Conservation (phyloP, 2,113 vertebrate genomes). For the Tragulus kanchil region DNA sequence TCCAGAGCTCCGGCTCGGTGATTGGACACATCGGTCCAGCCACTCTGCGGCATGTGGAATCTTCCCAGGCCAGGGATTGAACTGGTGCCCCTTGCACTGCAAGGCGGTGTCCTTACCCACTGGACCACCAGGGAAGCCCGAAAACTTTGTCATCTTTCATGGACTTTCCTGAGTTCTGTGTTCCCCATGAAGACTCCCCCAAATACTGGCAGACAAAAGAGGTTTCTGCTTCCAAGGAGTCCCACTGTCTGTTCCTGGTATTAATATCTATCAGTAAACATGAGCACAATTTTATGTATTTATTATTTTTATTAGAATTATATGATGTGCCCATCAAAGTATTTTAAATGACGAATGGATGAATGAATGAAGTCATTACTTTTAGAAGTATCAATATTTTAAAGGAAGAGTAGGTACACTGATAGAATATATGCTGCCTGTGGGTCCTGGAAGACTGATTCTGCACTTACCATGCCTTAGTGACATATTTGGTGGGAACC, state of each 20-base stretch:
- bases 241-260: neutral
- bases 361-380: neutral
- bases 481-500: neutral
- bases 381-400: neutral
- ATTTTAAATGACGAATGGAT: neutral
- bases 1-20: no score
- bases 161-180: neutral
- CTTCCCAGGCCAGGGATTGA: no score
- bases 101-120: no score
- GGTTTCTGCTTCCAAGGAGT: neutral
- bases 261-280: neutral
- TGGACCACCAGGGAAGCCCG: no score
- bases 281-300: neutral
- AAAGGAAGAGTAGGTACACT: neutral
- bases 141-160: neutral
- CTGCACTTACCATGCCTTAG: neutral
- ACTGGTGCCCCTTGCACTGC: no score
- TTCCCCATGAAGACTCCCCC: neutral
- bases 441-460: neutral
- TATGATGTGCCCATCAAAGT: neutral
- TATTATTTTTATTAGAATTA: conserved; percentile 15
- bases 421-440: neutral
- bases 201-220: neutral
- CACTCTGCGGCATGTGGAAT: no score
- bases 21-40: no score